Conservation (phyloP, 2,113 vertebrate genomes). For the Lates calcarifer region DNA sequence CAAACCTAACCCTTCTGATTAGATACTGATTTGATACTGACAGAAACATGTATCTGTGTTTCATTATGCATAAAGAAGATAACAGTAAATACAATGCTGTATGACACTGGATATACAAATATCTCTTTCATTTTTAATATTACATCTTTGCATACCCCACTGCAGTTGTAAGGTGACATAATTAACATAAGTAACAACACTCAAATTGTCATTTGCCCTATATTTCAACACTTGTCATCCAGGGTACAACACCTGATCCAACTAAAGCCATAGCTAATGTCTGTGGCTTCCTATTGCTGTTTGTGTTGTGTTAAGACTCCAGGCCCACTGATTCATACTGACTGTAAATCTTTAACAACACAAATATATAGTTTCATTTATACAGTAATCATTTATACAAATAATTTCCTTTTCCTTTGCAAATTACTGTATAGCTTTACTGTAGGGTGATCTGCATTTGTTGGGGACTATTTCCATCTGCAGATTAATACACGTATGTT, state of each 20-base stretch:
- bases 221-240: conserved; percentile 16
- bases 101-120: conserved; percentile 27
- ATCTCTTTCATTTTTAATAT: conserved; percentile 45
- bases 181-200: conserved; percentile 33
- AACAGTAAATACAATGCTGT: conserved; percentile 11
- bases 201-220: background rate
- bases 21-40: conserved; percentile 9
- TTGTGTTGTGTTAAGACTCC: background rate
- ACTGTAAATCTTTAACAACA: background rate
- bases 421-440: too few relatives aligned
- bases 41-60: conserved; percentile 28
- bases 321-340: background rate
- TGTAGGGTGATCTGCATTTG: background rate
- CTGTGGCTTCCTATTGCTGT: background rate
- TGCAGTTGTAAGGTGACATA: conserved; percentile 22
- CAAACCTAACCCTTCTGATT: conserved; percentile 9
- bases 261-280: background rate
- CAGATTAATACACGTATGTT: background rate
- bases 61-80: conserved; percentile 33
- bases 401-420: background rate
- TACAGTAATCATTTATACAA: background rate
- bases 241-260: background rate
- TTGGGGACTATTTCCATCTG: background rate
- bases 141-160: background rate
- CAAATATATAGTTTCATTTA: background rate